Base-by-base conservation (phyloP, 2,113 vertebrate species). In the Uria aalge region DNA sequence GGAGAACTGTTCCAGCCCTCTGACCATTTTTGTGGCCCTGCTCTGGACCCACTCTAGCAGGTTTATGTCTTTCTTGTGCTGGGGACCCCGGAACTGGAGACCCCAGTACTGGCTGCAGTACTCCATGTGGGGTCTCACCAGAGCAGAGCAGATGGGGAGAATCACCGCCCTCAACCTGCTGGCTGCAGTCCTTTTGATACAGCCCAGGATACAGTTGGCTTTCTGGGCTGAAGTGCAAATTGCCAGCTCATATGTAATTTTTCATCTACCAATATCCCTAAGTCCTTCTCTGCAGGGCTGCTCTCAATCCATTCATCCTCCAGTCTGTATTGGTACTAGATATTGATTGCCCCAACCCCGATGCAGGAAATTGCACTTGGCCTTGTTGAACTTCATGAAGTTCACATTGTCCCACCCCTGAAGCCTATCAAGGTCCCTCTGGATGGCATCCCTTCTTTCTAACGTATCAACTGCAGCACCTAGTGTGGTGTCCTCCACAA, bases 181-280 rank as follows among this genome's bases (percentile, higher is more conserved):
- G 71, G 19, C 11, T 38, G 48, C 0, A 0, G 1, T 72, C 3
- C 56, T 87, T 50, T 55, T 34, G 21, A 24, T 47, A 30, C 15
- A 84, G 14, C 24, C 14, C 19, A 30, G 48, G 53, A 22, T 20
- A 59, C 0, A 0, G 0, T 1, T 30, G 30, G 23, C 19, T 41
- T 22, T 67, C 12, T 48, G 53, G 21, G 47, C 15, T 71, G 8
- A 3, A 43, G 34, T 0, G 1, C 0, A 1, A 21, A 30, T 41
- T n/a, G 18, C 38, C 21, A 20, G 26, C 19, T 78, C 19, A 15
- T 43, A 32, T 1, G 2, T 21, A 41, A 63, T 59, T 68, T 81
- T 90, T 50, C 32, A 29, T 48, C 24, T n/a, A 34, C 12, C 10
- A 63, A 0, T 63, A 59, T 14, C 16, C 11, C 40, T 7, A 63